Evolutionary conservation across 2,888 invertebrate genomes (phyloP), one percentile per base, ranked within the genome.

Genomic region (Drosophila fungiperda): DNA sequence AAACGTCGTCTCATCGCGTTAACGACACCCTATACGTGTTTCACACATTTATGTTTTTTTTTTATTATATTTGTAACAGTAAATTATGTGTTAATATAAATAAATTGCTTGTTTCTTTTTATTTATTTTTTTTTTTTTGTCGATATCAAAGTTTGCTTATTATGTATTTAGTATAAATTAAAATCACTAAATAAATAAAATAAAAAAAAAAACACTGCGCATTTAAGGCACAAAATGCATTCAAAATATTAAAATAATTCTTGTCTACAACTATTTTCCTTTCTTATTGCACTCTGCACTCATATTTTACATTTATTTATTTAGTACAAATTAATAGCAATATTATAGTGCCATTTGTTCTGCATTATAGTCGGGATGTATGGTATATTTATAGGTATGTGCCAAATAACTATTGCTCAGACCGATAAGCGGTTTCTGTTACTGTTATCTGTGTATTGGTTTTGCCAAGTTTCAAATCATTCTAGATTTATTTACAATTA

Each of bases 71-170:
- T 73, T 68, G 60, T 67, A 77, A 77, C 73, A 70, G 69, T 87
- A 83, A 88, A 86, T 86, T 88, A 86, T 66, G 73, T 78, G 87
- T 86, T 85, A 85, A 87, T 87, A 84, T 89, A 85, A 89, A 83
- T 85, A 87, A 66, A 79, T 71, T 65, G 61, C 67, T 62, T 65
- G 60, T 50, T 54, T 45, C 20, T 45, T 45, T 12, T 12, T 11
- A 11, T 2, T 6, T 15, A 3, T 17, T 12, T 15, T 45, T 42
- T 38, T 49, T 54, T 74, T 49, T 74, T 61, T 58, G 58, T 57
- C 64, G 55, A 70, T 53, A 60, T 61, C 38, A 52, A 38, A 59
- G 38, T 63, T 70, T 68, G 66, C 67, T 72, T 58, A 62, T 45
- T 61, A 52, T 61, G 42, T 68, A 58, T 76, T 62, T 62, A 66